These are phyloP conservation scores for Athripsodes cinereus DNA, from an alignment of 2,888 invertebrate genomes.

Conservation along the genomic window DNA sequence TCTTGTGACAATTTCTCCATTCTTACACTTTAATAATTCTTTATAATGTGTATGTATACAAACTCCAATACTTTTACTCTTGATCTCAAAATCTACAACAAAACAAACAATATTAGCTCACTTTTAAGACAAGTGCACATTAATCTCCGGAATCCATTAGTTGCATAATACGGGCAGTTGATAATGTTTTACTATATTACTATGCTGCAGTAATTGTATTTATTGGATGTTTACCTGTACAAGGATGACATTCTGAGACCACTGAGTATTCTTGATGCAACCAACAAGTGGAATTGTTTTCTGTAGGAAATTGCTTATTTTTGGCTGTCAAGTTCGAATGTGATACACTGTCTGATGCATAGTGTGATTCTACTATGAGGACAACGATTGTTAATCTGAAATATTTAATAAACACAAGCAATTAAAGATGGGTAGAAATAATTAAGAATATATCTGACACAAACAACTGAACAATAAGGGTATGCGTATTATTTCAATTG, in stretches of 20 bases:
- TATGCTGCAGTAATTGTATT: not conserved
- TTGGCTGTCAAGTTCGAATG: conserved; percentile 58
- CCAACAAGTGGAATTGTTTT: conserved; percentile 76
- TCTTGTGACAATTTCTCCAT: conserved; percentile 73
- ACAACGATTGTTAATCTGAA: conserved; percentile 72
- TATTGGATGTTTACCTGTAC: conserved; percentile 55
- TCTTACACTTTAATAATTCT: conserved; percentile 73
- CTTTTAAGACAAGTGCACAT: not conserved
- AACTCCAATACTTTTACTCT: conserved; percentile 74
- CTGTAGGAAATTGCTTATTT: conserved; percentile 61
- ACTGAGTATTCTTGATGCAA: conserved; percentile 65
- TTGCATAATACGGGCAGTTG: no score
- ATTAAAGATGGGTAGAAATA: not conserved
- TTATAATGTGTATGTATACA: conserved; percentile 80
- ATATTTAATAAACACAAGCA: not conserved
- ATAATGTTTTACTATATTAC: no score
- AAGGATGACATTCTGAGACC: conserved; percentile 76
- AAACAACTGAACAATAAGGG: no score
- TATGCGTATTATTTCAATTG: no score
- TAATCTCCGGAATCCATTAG: no score
- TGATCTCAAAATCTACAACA: conserved; percentile 68
- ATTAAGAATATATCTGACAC: no score
- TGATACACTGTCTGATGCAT: conserved; percentile 43
- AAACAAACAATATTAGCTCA: not conserved
- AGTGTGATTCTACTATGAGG: conserved; percentile 72